Percentiles rank a stretch among this genome's conserved stretches.
These are phyloP conservation scores for Carassius carassius DNA, from an alignment of 2,113 vertebrate species.

Conservation along the genomic window DNA sequence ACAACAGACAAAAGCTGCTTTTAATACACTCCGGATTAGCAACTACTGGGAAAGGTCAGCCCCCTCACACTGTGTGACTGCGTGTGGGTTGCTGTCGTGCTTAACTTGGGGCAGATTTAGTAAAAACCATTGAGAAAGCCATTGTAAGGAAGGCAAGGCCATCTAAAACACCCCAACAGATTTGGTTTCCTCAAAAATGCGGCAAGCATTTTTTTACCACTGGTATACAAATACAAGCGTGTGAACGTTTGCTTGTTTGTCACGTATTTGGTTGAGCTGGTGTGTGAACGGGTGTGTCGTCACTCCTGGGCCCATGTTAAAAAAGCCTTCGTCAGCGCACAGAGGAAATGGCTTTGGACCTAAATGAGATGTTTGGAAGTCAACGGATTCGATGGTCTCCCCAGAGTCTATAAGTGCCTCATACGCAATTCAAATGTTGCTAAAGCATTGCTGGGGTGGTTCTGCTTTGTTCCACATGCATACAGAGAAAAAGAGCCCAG, in stretches of 20 bases:
- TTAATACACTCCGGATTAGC: constrained; percentile 61
- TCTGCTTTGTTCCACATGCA: constrained; percentile 15
- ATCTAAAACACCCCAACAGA: background rate
- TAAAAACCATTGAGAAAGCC: constrained; percentile 4
- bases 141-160: background rate
- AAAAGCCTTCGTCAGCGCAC: constrained; percentile 53
- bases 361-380: constrained; percentile 63
- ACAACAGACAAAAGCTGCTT: constrained; percentile 55
- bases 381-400: constrained; percentile 54
- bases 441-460: constrained; percentile 29
- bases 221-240: background rate
- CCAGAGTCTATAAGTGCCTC: constrained; percentile 59
- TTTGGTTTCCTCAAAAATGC: constrained; percentile 5
- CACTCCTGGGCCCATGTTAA: background rate
- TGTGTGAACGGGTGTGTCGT: background rate
- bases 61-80: constrained; percentile 18
- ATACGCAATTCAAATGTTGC: constrained; percentile 60
- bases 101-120: constrained; percentile 8
- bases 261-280: background rate
- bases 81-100: constrained; percentile 20
- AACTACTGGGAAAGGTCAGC: constrained; percentile 51
- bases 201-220: background rate
- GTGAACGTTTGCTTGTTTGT: background rate
- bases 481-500: background rate
- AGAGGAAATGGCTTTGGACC: constrained; percentile 61